Evolutionary conservation across 2,113 vertebrate species (phyloP), one percentile per base, ranked within the genome.

Genomic region (Eira barbara): DNA sequence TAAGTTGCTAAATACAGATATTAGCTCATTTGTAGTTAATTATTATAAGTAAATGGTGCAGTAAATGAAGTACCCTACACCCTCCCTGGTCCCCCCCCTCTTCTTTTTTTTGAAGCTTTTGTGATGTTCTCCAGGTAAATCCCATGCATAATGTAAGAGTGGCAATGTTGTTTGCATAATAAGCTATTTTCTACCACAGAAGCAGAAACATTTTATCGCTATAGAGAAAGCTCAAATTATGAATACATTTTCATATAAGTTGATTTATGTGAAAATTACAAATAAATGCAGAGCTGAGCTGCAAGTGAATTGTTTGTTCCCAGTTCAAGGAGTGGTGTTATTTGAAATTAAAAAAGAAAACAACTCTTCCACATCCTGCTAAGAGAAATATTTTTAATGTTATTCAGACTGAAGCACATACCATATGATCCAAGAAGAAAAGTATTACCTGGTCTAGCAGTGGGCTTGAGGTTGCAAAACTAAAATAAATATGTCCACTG

Each of bases 231-330:
- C 97, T 98, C 97, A 98, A 98, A 98, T 99, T 99, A 99, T 98
- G 98, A 99, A 99, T 99, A 98, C 98, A 99, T 99, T 99, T 99
- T 99, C 98, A 98, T 99, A 98, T 98, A 98, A 98, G 98, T 98
- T 98, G 99, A 99, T 99, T 99, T 99, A 99, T 99, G 99, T 98
- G 99, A 99, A 98, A 99, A 99, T 99, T 98, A 98, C 98, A 98
- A 99, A 99, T 99, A 99, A 99, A 99, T 99, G 98, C 98, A 98
- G 97, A 98, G 98, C 98, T 86, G 93, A 98, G 98, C 97, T 98
- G 97, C 96, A 98, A 99, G 98, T 98, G 98, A 99, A 98, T 98
- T 98, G 98, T 99, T 99, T 99, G 98, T 98, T 98, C 98, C 98
- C 98, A 98, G 98, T 98, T 98, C 98, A 99, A 98, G 98, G 52